Evolutionary conservation across 2,888 invertebrate species (phyloP).

Genomic region (Drosophila histrio): DNA sequence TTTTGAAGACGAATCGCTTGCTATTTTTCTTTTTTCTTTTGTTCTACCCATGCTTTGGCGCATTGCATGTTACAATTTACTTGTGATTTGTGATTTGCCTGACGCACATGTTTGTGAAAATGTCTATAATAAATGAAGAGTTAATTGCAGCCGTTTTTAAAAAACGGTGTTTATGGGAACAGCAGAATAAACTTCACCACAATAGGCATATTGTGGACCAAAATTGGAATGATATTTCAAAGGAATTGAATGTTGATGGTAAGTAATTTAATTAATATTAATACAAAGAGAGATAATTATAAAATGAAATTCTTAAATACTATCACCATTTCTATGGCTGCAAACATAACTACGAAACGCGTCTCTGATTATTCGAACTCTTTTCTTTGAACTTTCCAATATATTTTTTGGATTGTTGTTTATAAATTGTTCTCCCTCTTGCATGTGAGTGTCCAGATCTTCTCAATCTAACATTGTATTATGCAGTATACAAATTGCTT

Average conservation of each 20-base stretch:
- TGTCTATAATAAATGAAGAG: neutral
- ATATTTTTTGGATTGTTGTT: neutral
- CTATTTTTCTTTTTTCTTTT: constrained; percentile 6
- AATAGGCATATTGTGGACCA: neutral
- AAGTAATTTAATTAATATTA: constrained; percentile 23
- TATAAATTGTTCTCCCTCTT: neutral
- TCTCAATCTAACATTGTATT: neutral
- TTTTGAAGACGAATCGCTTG: constrained; percentile 11
- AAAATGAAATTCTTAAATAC: neutral
- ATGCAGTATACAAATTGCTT: neutral
- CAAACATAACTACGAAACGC: neutral
- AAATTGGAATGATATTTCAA: constrained; percentile 25
- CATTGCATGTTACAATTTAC: neutral
- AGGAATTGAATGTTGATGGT: constrained; percentile 20
- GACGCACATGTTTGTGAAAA: neutral
- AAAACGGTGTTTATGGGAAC: neutral
- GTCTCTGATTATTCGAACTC: neutral
- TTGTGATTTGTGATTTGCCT: neutral
- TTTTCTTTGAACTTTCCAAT: constrained; percentile 2
- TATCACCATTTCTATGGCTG: neutral
- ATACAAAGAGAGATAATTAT: neutral
- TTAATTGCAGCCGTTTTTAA: neutral
- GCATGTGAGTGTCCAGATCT: neutral
- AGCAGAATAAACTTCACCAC: neutral
- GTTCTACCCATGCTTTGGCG: neutral